phyloP scores from a whole-genome alignment of 2,113 vertebrate genomes.

The Cinclus mexicanus region DNA sequence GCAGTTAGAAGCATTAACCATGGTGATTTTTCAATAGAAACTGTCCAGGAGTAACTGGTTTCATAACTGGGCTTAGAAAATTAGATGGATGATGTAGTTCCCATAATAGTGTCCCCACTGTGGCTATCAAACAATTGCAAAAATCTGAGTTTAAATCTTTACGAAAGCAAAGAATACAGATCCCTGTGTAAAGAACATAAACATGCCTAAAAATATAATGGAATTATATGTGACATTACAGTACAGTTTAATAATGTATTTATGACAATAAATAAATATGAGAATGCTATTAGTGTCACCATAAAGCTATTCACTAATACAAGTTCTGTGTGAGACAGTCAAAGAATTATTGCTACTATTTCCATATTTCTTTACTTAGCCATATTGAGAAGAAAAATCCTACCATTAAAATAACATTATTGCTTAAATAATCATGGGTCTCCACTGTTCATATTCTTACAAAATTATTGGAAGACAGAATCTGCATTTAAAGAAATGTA shows the following conservation, averaged over 20 bases:
- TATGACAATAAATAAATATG: conserved; percentile 29
- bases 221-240: neutral
- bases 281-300: conserved; percentile 6
- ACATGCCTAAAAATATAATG: neutral
- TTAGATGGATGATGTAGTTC: neutral
- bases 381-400: neutral
- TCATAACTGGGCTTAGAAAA: neutral
- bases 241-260: conserved; percentile 10
- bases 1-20: neutral
- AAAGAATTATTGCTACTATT: conserved; percentile 3
- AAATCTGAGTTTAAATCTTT: neutral
- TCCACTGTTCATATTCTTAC: neutral
- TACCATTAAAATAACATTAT: neutral
- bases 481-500: neutral
- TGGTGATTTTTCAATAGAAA: neutral
- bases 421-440: neutral
- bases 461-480: neutral
- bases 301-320: neutral
- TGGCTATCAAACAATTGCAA: neutral
- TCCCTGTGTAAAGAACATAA: neutral
- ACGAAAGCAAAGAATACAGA: neutral
- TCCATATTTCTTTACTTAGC: neutral
- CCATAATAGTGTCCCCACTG: neutral
- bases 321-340: neutral
- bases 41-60: neutral